Percentiles rank a stretch among this genome's conserved stretches.
Evolutionary conservation across 2,113 vertebrate species (phyloP).

Genomic region (Nipponia nippon): DNA sequence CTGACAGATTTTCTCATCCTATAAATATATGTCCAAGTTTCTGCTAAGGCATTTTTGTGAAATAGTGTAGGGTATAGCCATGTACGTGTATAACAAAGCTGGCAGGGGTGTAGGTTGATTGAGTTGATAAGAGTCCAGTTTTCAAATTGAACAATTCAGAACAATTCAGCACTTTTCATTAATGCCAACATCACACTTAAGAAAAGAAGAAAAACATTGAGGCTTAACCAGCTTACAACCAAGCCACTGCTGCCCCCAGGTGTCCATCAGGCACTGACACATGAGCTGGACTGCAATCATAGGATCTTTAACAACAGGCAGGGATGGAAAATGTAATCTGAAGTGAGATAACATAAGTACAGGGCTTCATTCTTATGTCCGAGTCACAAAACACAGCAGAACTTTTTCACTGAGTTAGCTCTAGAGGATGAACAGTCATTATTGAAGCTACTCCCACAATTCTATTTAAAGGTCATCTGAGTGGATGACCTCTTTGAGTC

Average conservation of each 20-base stretch:
- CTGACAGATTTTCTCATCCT: background rate
- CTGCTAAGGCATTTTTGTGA: background rate
- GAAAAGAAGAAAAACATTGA: background rate
- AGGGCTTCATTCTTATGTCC: background rate
- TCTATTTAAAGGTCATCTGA: background rate
- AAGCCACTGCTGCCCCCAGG: background rate
- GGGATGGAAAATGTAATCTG: fast-evolving
- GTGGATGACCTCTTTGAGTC: background rate
- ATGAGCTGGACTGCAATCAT: fast-evolving
- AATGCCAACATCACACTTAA: fast-evolving
- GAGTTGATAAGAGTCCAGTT: background rate
- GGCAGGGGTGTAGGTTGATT: fast-evolving
- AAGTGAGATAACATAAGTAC: fast-evolving
- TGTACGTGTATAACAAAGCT: background rate
- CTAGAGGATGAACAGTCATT: background rate
- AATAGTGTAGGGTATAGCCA: background rate
- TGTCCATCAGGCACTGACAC: background rate
- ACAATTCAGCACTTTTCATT: fast-evolving
- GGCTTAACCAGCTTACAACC: fast-evolving
- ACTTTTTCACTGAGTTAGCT: background rate
- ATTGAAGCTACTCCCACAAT: background rate
- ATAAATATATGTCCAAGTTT: background rate
- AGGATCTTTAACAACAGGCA: fast-evolving
- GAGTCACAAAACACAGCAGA: background rate
- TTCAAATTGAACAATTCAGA: background rate